A percentile compares a stretch with the other conserved stretches of the same genome.
Evolutionary conservation across 2,888 invertebrate species (phyloP).

Genomic region (Apotomis betuletana): DNA sequence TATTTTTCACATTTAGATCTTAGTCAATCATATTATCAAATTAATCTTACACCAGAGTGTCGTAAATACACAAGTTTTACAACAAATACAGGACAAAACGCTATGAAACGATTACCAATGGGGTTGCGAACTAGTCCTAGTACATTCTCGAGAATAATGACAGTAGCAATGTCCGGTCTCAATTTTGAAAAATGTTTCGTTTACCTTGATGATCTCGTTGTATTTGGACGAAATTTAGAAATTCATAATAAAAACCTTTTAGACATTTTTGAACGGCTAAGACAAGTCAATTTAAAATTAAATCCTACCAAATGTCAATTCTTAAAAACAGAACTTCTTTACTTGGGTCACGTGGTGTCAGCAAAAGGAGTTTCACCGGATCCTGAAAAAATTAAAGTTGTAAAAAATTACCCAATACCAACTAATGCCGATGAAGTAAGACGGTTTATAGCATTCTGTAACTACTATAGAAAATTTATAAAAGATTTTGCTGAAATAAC

Average conservation of each 20-base stretch:
- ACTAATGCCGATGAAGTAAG: constrained; percentile 4
- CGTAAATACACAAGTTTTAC: constrained; percentile 6
- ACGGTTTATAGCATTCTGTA: neutral
- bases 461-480: constrained; percentile 5
- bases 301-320: neutral
- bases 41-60: constrained; percentile 1
- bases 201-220: neutral
- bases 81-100: neutral
- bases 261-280: neutral
- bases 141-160: constrained; percentile 8
- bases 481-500: constrained; percentile 18
- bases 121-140: constrained; percentile 2
- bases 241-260: neutral
- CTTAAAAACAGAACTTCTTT: constrained; percentile 1
- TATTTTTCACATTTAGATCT: constrained; percentile 13
- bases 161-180: constrained; percentile 5
- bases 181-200: neutral
- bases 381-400: constrained; percentile 1
- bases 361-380: constrained; percentile 14
- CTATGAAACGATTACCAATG: constrained; percentile 4
- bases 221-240: neutral
- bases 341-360: constrained; percentile 24
- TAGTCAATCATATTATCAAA: constrained; percentile 9
- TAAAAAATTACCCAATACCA: constrained; percentile 20
- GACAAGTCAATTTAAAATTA: neutral